Evolutionary conservation across 2,797 vertebrate genomes (phyloP).

Genomic region (Pseudochirops cupreus): DNA sequence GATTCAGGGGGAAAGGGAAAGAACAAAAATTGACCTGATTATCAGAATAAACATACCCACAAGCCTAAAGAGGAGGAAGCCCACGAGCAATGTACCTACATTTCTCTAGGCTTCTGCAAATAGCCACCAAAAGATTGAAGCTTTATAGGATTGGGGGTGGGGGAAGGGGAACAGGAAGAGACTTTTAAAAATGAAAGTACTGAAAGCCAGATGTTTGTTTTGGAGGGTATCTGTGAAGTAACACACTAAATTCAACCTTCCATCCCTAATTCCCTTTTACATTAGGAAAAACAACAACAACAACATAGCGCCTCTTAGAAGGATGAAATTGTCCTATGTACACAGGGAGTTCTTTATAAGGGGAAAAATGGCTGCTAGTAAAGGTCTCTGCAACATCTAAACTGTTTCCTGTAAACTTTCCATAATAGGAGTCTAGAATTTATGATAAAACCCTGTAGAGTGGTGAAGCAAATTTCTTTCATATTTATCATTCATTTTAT

Average conservation of each 20-base stretch:
- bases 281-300: constrained; percentile 56
- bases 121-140: constrained; percentile 54
- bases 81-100: constrained; percentile 32
- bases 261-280: constrained; percentile 63
- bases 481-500: constrained; percentile 86
- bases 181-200: constrained; percentile 75
- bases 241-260: constrained; percentile 49
- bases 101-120: constrained; percentile 40
- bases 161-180: constrained; percentile 60
- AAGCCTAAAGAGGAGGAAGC: constrained; percentile 48
- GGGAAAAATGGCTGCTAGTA: constrained; percentile 72
- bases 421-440: constrained; percentile 79
- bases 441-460: constrained; percentile 84
- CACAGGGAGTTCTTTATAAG: constrained; percentile 59
- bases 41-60: constrained; percentile 23
- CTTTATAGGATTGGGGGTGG: background rate
- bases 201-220: constrained; percentile 67
- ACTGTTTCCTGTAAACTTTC: constrained; percentile 82
- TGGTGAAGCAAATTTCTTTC: constrained; percentile 83
- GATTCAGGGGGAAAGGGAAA: constrained; percentile 58
- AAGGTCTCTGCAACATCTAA: constrained; percentile 73
- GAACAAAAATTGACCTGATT: constrained; percentile 59
- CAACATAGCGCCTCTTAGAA: constrained; percentile 49
- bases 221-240: constrained; percentile 76
- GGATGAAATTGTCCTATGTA: constrained; percentile 60